Base-by-base conservation (phyloP, 2,888 invertebrate species). In the Acanthopleura granulata region DNA sequence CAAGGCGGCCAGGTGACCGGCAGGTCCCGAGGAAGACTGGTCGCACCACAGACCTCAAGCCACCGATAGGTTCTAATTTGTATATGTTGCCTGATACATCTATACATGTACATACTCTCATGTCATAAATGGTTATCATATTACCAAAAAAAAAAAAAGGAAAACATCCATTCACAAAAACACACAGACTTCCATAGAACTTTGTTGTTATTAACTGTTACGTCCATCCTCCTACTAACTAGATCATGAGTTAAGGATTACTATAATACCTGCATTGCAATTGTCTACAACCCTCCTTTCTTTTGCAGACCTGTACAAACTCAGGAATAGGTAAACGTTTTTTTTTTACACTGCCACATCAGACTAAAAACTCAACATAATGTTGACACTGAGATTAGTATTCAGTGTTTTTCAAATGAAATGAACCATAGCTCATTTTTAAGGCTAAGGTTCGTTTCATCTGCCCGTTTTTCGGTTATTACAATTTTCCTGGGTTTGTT, bases 301-400 rank as follows among this genome's bases (percentile, higher is more conserved):
- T 66, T 66, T 66, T 66, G 66, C 66, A 66, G 66, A 66, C 66
- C 16, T 66, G 22, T 16, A 66, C 66, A 66, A 66, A 66, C 22
- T 66, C 66, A 27, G 66, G 66, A 66, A 66, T 9, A 16, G 6
- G 57, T 57, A 57, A 57, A n/a, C 12, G 18, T 18, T 6, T 4
- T 12, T 57, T 57, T 57, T 18, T 18, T 57, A 6, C 12, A 4
- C 6, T 57, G 3, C 57, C 18, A 57, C 3, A 57, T 57, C 18
- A 9, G 6, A 57, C 22, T 57, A 18, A 57, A 57, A 18, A n/a
- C 1, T 6, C 12, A 51, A 15, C 51, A 15, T 51, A 51, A 51
- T 18, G 14, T 51, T 51, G n/a, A n/a, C 9, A 40, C 4, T 57
- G 57, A 57, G 22, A 57, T n/a, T n/a, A 57, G 6, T 4, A 57